Percentiles rank a stretch among this genome's conserved stretches.
Evolutionary conservation across 1,140 invertebrate species (phyloP).

Genomic region (Meloidogyne floridensis): DNA sequence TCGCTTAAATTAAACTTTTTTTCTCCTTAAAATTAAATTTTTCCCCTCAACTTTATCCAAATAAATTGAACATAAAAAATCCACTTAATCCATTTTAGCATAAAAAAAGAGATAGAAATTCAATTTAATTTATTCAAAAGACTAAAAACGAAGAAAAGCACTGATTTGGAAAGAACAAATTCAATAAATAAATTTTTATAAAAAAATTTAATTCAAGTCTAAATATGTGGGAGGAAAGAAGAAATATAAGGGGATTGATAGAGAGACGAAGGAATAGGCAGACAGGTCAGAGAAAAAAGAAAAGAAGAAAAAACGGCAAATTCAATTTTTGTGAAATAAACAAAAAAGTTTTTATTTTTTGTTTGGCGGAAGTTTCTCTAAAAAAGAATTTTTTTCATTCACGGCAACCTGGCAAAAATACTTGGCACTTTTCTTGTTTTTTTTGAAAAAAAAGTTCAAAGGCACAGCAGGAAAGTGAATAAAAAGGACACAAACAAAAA

Average conservation of each 20-base stretch:
- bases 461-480: not conserved
- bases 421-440: too few species aligned
- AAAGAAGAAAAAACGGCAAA: not conserved
- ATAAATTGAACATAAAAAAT: not conserved
- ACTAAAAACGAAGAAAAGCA: not conserved
- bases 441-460: not conserved
- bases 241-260: conserved; percentile 5
- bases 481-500: not conserved
- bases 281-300: not conserved
- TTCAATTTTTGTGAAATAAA: not conserved
- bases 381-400: not conserved
- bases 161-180: not conserved
- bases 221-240: not conserved
- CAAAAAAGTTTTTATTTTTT: not conserved
- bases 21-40: not conserved
- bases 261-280: not conserved
- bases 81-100: conserved; percentile 9
- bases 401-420: too few species aligned
- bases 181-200: not conserved
- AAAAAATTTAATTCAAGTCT: not conserved
- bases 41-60: not conserved
- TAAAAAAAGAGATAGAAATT: not conserved
- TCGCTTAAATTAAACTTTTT: not conserved
- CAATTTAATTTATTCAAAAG: not conserved
- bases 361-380: not conserved